Percentiles rank a stretch among this genome's conserved stretches.
Evolutionary conservation across 1,140 invertebrate genomes (phyloP).

Genomic region (Drosophila erecta): DNA sequence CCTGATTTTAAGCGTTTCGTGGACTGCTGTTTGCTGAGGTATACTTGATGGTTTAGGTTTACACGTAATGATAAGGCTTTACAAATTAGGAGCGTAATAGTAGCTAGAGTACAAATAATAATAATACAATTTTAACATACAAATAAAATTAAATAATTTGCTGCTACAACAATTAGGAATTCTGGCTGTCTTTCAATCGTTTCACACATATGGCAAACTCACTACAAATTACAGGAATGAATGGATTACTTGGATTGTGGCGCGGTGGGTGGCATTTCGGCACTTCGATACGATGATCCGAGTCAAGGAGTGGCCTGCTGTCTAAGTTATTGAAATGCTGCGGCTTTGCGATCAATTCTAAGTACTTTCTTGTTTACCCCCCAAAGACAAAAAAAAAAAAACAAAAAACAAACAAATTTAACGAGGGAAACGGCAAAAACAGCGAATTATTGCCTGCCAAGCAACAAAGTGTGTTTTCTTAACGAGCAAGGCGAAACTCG

Average conservation of each 20-base stretch:
- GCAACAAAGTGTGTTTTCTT: slow-evolving; percentile 42
- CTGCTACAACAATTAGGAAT: slow-evolving; percentile 82
- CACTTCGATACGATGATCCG: neutral
- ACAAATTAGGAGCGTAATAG: slow-evolving; percentile 23
- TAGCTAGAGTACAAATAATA: slow-evolving; percentile 48
- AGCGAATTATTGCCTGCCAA: slow-evolving; percentile 29
- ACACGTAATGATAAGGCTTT: slow-evolving; percentile 31
- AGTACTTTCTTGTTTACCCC: neutral
- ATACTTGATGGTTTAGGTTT: slow-evolving; percentile 57
- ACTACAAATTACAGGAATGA: slow-evolving; percentile 47
- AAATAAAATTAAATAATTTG: slow-evolving; percentile 73
- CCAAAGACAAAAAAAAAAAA: slow-evolving; percentile 1
- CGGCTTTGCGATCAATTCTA: slow-evolving; percentile 34
- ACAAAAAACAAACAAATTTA: neutral
- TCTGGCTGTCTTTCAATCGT: slow-evolving; percentile 32
- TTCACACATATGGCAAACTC: slow-evolving; percentile 35
- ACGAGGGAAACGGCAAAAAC: slow-evolving; percentile 3
- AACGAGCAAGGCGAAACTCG: slow-evolving; percentile 16
- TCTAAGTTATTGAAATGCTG: slow-evolving; percentile 62
- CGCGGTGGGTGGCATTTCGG: slow-evolving; percentile 7
- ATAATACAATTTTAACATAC: slow-evolving; percentile 68
- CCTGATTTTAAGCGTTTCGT: slow-evolving; percentile 41
- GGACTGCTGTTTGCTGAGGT: slow-evolving; percentile 60
- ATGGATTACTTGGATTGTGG: slow-evolving; percentile 4
- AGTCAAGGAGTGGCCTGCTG: slow-evolving; percentile 29